Percentiles rank a stretch among this genome's conserved stretches.
phyloP scores from a whole-genome alignment of 2,888 invertebrate genomes.

The Eristalinus aeneus region DNA sequence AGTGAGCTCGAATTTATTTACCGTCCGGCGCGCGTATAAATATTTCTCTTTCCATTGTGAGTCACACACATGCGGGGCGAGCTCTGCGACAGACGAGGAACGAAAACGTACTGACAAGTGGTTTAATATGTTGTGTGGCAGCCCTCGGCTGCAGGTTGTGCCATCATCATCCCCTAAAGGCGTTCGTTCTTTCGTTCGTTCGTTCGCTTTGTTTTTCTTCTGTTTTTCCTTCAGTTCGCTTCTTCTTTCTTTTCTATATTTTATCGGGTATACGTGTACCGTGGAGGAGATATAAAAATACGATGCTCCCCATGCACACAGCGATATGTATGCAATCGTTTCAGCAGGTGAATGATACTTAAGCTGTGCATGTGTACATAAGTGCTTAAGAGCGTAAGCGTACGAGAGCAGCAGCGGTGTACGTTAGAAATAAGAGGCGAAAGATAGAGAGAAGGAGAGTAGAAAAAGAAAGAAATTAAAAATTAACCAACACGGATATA shows the following conservation, averaged over 20 bases:
- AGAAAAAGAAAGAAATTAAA: not conserved
- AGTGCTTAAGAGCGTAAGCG: not conserved
- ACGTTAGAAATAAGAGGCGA: not conserved
- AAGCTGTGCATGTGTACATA: not conserved
- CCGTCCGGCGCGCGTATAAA: constrained; percentile 51
- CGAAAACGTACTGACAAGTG: constrained; percentile 69
- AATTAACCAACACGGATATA: not conserved
- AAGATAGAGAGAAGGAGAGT: not conserved
- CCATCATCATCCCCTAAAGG: constrained; percentile 68
- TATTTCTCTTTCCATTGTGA: constrained; percentile 46
- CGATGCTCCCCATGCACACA: constrained; percentile 7
- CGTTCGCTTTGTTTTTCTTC: not conserved
- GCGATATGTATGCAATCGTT: not conserved
- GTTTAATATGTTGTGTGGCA: constrained; percentile 54
- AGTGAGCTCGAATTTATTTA: constrained; percentile 6
- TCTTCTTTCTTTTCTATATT: not conserved
- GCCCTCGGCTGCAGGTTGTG: constrained; percentile 48
- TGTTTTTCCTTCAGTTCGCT: no score
- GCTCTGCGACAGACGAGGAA: constrained; percentile 55
- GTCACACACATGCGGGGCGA: constrained; percentile 4
- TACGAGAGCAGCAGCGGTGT: not conserved
- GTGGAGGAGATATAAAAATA: not conserved
- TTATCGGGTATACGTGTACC: not conserved
- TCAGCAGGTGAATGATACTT: constrained; percentile 36
- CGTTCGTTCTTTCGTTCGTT: constrained; percentile 35